These are phyloP conservation scores for Polyodon spathula DNA, from an alignment of 2,113 vertebrate species.

Conservation along the genomic window DNA sequence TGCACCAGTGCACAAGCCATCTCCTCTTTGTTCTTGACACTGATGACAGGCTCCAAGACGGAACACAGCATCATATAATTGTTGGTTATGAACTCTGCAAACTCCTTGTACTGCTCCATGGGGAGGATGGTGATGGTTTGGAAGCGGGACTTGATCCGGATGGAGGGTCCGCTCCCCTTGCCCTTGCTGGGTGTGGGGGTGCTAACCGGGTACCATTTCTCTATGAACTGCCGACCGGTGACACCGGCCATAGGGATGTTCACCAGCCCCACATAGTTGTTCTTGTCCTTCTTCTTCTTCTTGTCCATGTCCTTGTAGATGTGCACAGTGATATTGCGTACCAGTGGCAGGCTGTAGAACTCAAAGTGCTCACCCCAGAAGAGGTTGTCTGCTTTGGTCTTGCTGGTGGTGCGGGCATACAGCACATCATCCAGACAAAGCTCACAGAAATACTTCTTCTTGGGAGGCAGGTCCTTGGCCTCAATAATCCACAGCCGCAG, in stretches of 20 bases:
- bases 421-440: slow-evolving; percentile 92
- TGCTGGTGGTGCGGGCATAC: slow-evolving; percentile 92
- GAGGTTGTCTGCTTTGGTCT: slow-evolving; percentile 80
- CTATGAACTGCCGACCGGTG: slow-evolving; percentile 84
- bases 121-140: slow-evolving; percentile 88
- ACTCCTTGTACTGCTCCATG: slow-evolving; percentile 98
- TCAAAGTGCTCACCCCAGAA: slow-evolving; percentile 98
- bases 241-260: slow-evolving; percentile 78
- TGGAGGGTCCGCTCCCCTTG: slow-evolving; percentile 78
- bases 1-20: slow-evolving; percentile 90
- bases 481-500: slow-evolving; percentile 95
- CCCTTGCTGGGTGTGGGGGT: slow-evolving; percentile 82
- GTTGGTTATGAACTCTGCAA: slow-evolving; percentile 91
- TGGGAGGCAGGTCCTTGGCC: slow-evolving; percentile 87
- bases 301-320: slow-evolving; percentile 90
- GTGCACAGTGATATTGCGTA: slow-evolving; percentile 83
- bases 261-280: slow-evolving; percentile 88
- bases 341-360: slow-evolving; percentile 69
- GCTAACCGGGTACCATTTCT: slow-evolving; percentile 95
- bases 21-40: slow-evolving; percentile 91
- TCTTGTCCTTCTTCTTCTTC: slow-evolving; percentile 96
- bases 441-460: slow-evolving; percentile 96
- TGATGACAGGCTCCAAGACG: slow-evolving; percentile 89
- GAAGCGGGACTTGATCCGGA: slow-evolving; percentile 88
- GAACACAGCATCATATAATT: slow-evolving; percentile 85